Base-by-base conservation (phyloP, 2,888 invertebrate species). In the Adelognathus sp. region DNA sequence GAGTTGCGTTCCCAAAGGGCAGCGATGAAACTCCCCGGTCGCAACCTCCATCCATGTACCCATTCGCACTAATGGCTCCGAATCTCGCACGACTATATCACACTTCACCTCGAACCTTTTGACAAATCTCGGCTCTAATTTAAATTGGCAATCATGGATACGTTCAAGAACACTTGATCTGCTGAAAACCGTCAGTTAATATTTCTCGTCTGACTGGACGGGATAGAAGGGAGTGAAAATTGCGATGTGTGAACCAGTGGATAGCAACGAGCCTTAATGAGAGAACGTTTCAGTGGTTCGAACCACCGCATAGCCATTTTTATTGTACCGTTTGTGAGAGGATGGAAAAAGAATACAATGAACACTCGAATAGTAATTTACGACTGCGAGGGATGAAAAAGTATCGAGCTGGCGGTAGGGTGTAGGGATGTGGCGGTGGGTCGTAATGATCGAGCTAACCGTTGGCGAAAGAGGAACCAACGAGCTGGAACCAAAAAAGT, bases 371-470 rank as follows among this genome's bases (percentile, higher is more conserved):
- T 24, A 52, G 64, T 33, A 52, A 66, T 66, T 66, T 66, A 52
- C 36, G 36, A 66, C 33, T 36, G 50, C 33, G 24, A 52, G 44
- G 21, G 64, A 33, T 52, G 18, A 64, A 64, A 64, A 50, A 50
- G 36, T 36, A 36, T 52, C 21, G 36, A 50, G 7, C 29, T 46
- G 6, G 36, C 21, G 36, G 52, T 64, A 64, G 31, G 6, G 46
- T 16, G n/a, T n/a, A 36, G 33, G 24, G 21, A 36, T 44, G 46
- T 36, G 33, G 33, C 31, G 24, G 24, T 36, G 69, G 29, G 14
- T 70, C 31, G 46, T 70, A 44, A 70, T 46, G 58, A 27, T 36
- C 60, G 24, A n/a, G 7, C 5, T 6, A 5, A 39, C 39, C 14
- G 11, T 5, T 1, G 39, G n/a, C n/a, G 21, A 21, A 3, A 11